phyloP scores from a whole-genome alignment of 2,113 vertebrate species.

The Neodontobutis hainanensis region DNA sequence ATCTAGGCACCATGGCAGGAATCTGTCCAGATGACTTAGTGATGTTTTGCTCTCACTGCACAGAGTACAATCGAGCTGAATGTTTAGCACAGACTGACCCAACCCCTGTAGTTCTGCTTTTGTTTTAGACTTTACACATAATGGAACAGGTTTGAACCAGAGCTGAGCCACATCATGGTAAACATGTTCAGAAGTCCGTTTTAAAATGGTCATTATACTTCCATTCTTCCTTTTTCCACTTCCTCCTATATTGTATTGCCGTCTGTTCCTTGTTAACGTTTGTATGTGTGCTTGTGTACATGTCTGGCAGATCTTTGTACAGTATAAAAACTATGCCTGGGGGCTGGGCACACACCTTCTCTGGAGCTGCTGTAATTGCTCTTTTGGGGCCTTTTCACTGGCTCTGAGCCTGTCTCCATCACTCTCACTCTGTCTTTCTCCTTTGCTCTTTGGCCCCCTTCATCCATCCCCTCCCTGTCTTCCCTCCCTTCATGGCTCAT shows the following conservation, averaged over 20 bases:
- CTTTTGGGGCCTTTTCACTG: slow-evolving; percentile 71
- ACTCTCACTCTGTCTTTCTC: slow-evolving; percentile 49
- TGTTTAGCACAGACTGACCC: slow-evolving; percentile 45
- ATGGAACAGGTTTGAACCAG: slow-evolving; percentile 30
- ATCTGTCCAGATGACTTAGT: slow-evolving; percentile 50
- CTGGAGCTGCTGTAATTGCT: slow-evolving; percentile 73
- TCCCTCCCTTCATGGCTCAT: slow-evolving; percentile 64
- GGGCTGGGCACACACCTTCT: slow-evolving; percentile 66
- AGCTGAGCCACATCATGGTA: slow-evolving; percentile 25
- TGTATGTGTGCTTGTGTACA: slow-evolving; percentile 17
- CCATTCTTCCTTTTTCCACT: slow-evolving; percentile 20
- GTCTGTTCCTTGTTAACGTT: slow-evolving; percentile 11
- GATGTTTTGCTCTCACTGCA: slow-evolving; percentile 47
- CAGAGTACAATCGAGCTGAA: slow-evolving; percentile 45
- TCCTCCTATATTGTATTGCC: slow-evolving; percentile 20
- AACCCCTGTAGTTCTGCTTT: slow-evolving; percentile 34
- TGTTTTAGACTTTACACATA: slow-evolving; percentile 37
- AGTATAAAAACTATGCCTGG: slow-evolving; percentile 60
- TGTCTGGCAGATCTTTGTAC: slow-evolving; percentile 54
- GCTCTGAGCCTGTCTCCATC: slow-evolving; percentile 59
- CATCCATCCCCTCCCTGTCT: slow-evolving; percentile 12
- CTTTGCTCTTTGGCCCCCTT: slow-evolving; percentile 37
- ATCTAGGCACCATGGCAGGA: slow-evolving; percentile 41
- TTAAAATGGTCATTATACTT: background rate
- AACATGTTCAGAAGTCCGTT: background rate